Percentiles rank a stretch among this genome's conserved stretches.
phyloP scores from a whole-genome alignment of 2,113 vertebrate genomes.

The Onychostruthus taczanowskii region DNA sequence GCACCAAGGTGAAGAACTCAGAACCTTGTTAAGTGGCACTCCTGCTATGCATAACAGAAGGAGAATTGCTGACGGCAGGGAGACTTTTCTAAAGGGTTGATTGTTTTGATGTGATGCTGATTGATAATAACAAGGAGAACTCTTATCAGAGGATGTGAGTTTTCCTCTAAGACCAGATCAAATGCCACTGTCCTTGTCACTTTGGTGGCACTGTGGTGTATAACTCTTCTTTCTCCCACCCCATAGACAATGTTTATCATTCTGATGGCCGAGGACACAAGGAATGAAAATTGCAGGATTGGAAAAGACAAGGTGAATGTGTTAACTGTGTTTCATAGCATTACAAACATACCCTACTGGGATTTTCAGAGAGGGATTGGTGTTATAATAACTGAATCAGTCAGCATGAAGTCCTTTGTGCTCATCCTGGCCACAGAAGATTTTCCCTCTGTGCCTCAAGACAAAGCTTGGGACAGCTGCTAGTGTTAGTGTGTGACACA shows the following conservation, averaged over 20 bases:
- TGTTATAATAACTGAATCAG: neutral
- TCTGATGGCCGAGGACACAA: neutral
- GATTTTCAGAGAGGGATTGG: neutral
- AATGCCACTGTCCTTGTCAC: neutral
- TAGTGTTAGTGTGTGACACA: fast-evolving
- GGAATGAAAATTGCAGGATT: neutral
- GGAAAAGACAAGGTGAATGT: neutral
- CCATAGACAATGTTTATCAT: neutral
- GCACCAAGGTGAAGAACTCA: neutral
- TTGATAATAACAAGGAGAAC: neutral
- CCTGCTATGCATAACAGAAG: neutral
- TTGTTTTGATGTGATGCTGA: neutral
- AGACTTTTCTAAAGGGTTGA: neutral
- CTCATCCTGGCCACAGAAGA: neutral
- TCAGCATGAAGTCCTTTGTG: neutral
- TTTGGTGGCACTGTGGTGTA: neutral
- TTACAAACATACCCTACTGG: neutral
- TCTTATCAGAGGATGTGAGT: neutral
- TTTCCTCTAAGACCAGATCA: neutral
- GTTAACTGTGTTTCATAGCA: neutral
- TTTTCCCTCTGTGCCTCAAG: neutral
- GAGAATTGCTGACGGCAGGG: neutral
- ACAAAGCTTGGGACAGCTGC: neutral
- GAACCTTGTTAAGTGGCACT: neutral
- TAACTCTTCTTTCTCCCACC: neutral